Evolutionary conservation across 2,888 invertebrate genomes (phyloP).

Genomic region (Dasypogon diadema): DNA sequence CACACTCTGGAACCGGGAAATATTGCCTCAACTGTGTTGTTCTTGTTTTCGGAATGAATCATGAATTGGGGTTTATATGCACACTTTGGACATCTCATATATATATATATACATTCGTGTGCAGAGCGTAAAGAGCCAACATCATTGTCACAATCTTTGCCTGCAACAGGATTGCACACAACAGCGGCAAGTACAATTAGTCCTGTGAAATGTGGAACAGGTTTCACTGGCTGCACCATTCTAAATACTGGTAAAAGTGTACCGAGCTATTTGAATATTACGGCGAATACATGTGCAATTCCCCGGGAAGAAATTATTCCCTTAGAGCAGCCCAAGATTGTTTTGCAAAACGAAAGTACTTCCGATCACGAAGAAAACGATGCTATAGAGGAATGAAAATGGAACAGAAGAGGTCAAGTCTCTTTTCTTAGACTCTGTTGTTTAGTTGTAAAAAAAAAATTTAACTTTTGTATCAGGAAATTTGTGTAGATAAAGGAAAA

Average conservation of each 20-base stretch:
- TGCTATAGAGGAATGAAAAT: conserved; percentile 53
- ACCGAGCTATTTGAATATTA: conserved; percentile 22
- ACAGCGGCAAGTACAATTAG: conserved; percentile 35
- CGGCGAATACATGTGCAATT: conserved; percentile 52
- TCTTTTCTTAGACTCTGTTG: conserved; percentile 11
- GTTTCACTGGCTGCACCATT: conserved; percentile 3
- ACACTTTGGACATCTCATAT: conserved; percentile 8
- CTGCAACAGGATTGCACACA: conserved; percentile 11
- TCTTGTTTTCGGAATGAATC: not conserved
- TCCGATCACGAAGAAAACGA: conserved; percentile 54
- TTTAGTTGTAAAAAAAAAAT: too few species aligned
- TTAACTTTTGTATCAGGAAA: conserved; percentile 29
- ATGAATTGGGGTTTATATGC: not conserved
- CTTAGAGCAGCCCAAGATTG: conserved; percentile 56
- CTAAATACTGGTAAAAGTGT: conserved; percentile 7
- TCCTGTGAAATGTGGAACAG: conserved; percentile 25
- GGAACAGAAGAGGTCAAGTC: not conserved
- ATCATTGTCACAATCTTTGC: conserved; percentile 29
- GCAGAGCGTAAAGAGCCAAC: conserved; percentile 55
- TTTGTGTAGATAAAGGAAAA: conserved; percentile 10
- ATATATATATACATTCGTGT: too few species aligned
- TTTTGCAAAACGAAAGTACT: conserved; percentile 54
- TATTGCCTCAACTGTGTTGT: not conserved
- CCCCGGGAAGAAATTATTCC: conserved; percentile 54
- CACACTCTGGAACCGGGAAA: not conserved